Evolutionary conservation across 2,888 invertebrate species (phyloP), one percentile per base, ranked within the genome.

Genomic region (Callosobruchus maculatus): DNA sequence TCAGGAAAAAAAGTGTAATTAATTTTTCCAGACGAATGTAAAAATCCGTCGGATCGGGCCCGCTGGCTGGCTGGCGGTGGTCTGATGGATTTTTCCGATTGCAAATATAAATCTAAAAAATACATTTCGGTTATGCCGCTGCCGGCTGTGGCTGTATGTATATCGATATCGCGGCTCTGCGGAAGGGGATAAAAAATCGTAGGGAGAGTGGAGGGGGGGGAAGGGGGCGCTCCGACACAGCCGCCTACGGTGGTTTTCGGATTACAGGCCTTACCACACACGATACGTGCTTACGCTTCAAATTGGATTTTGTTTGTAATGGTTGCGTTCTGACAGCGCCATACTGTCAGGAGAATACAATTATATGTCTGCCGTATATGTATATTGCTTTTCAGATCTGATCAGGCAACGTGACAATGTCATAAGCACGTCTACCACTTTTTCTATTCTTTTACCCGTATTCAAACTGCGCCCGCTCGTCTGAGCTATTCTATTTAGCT

Each of bases 11-110:
- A 49, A 84, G 82, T 83, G 84, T 85, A 86, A 86, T 86, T 86
- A 86, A 86, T 86, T 85, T 86, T 86, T 85, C 49, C 84, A 86
- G 85, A 85, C 84, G 84, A 84, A 85, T 85, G 84, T 85, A 85
- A 85, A 85, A 85, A 86, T 86, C 85, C 84, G 49, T 13, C 49
- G 49, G 49, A 13, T 49, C 49, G 49, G 18, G 18, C 5, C 3
- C 26, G 26, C 26, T 26, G 26, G 26, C 83, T 84, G 83, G 81
- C 80, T 80, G 82, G 83, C 82, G 80, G 82, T 82, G 84, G 83
- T 81, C 80, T 80, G 82, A 84, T 83, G 80, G 82, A 82, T 83
- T 84, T 83, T 83, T 82, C 82, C 84, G 82, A 84, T 84, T 84
- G 84, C 84, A 83, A 85, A 85, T 84, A 85, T 85, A 85, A 85